These are phyloP conservation scores for Sebastes kiyomatsui DNA, from an alignment of 2,797 vertebrate genomes.

Conservation along the genomic window DNA sequence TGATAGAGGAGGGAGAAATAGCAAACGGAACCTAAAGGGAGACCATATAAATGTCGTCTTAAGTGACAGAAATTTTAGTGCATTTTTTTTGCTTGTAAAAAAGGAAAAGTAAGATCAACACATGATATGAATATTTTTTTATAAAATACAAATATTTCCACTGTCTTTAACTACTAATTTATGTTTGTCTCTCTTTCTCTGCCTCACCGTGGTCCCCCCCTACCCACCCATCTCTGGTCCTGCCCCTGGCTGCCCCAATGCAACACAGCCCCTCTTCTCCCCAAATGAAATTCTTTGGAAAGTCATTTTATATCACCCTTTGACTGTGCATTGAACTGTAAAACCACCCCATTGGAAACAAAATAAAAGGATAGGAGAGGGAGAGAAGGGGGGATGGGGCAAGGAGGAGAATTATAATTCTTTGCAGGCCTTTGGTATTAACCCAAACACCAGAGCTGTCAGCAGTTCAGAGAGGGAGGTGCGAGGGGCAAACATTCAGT, in stretches of 20 bases:
- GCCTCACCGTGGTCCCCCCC: not conserved
- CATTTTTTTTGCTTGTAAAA: not conserved
- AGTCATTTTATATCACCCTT: slow-evolving; percentile 90
- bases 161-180: slow-evolving; percentile 25
- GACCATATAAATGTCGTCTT: not conserved
- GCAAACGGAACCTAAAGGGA: not conserved
- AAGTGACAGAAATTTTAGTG: not conserved
- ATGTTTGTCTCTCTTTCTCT: slow-evolving; percentile 25
- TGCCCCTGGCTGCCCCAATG: slow-evolving; percentile 58
- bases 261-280: slow-evolving; percentile 75
- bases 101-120: not conserved
- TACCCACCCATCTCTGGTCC: slow-evolving; percentile 8
- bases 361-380: slow-evolving; percentile 84
- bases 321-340: slow-evolving; percentile 90
- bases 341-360: slow-evolving; percentile 87
- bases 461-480: slow-evolving; percentile 85
- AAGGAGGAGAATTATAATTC: slow-evolving; percentile 87
- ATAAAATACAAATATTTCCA: not conserved
- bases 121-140: not conserved
- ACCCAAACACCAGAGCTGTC: slow-evolving; percentile 89
- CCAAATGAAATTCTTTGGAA: slow-evolving; percentile 85
- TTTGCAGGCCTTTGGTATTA: slow-evolving; percentile 89
- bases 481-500: slow-evolving; percentile 87
- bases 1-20: not conserved
- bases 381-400: slow-evolving; percentile 62